phyloP scores from a whole-genome alignment of 2,888 invertebrate genomes.

The Dasysyrphus tricinctus region DNA sequence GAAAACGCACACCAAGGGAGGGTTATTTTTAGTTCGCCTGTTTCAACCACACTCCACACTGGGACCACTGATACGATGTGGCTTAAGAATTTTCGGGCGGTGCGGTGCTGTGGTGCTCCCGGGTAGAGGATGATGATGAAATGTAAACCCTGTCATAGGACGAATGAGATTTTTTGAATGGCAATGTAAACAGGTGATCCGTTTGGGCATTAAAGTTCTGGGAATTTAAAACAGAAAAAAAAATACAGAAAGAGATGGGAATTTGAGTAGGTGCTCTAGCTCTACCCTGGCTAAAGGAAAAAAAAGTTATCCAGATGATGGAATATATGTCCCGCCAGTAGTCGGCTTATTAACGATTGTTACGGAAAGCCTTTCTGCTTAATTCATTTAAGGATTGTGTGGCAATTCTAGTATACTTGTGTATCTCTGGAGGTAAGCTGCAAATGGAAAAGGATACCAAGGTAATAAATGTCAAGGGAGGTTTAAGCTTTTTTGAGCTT shows the following conservation, averaged over 20 bases:
- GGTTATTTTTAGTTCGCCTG: slow-evolving; percentile 54
- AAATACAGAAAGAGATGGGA: background rate
- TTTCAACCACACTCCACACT: background rate
- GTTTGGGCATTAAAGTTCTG: background rate
- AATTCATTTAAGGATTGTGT: slow-evolving; percentile 8
- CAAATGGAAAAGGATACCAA: background rate
- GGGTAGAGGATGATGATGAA: slow-evolving; percentile 21
- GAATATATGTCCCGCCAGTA: slow-evolving; percentile 52
- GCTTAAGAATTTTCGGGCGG: slow-evolving; percentile 10
- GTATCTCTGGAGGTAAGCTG: background rate
- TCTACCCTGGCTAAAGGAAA: background rate
- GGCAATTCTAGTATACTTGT: background rate
- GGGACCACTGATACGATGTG: background rate
- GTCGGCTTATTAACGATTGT: slow-evolving; percentile 62
- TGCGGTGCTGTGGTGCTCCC: background rate
- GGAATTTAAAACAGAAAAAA: background rate
- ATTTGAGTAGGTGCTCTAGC: slow-evolving; percentile 17
- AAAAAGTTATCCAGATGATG: slow-evolving; percentile 31
- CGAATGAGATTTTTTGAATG: slow-evolving; percentile 48
- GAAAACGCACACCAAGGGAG: slow-evolving; percentile 55
- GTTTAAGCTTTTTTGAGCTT: background rate
- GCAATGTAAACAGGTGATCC: slow-evolving; percentile 62
- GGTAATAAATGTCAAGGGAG: slow-evolving; percentile 6
- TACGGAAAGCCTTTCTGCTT: slow-evolving; percentile 52
- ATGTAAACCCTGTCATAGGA: slow-evolving; percentile 43